phyloP scores from a whole-genome alignment of 1,140 invertebrate species.

The Atta cephalotes region DNA sequence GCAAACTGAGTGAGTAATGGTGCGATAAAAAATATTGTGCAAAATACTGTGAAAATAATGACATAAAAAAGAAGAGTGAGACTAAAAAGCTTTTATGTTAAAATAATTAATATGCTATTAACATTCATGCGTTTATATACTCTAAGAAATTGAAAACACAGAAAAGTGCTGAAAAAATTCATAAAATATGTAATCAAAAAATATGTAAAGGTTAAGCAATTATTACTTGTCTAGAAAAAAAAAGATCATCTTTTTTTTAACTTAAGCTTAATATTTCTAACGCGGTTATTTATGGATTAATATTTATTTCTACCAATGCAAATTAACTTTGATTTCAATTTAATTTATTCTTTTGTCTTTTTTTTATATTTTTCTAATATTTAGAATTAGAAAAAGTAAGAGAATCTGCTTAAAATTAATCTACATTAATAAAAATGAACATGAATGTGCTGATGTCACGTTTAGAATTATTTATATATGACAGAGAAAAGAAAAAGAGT shows the following conservation, averaged over 20 bases:
- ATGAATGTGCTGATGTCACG: background rate
- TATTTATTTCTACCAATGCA: no score
- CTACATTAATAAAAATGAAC: no score
- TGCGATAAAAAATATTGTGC: no score
- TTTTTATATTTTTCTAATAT: no score
- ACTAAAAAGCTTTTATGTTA: background rate
- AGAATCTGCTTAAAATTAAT: no score
- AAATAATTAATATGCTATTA: background rate
- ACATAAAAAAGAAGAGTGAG: background rate
- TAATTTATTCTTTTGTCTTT: no score
- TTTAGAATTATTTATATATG: background rate
- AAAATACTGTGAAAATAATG: constrained; percentile 3
- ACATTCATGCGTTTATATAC: background rate
- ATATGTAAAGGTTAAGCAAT: background rate
- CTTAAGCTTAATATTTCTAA: background rate
- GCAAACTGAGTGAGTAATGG: background rate
- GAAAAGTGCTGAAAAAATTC: background rate
- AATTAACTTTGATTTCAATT: no score
- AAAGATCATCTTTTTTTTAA: background rate
- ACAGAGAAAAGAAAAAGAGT: background rate
- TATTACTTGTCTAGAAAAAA: background rate
- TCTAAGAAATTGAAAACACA: background rate
- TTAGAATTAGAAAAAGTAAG: no score
- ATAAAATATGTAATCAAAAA: background rate
- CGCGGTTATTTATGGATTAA: background rate